A percentile compares a stretch with the other conserved stretches of the same genome.
These are phyloP conservation scores for Nudaria mundana DNA, from an alignment of 2,888 invertebrate genomes.

Conservation along the genomic window DNA sequence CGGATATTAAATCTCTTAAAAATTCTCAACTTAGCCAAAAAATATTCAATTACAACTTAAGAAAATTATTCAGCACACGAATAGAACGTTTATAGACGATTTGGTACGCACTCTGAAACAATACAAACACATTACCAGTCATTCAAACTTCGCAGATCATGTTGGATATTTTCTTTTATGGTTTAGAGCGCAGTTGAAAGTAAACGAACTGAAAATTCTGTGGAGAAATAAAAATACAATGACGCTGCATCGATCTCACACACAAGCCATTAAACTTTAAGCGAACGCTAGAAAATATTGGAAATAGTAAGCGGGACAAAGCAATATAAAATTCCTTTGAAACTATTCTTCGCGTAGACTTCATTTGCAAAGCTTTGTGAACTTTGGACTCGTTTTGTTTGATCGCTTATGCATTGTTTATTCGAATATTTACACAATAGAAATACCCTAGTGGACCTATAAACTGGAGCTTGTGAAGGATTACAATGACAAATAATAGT, in stretches of 20 bases:
- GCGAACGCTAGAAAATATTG: slow-evolving; percentile 59
- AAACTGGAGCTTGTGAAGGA: too few species aligned
- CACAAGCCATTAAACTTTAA: slow-evolving; percentile 68
- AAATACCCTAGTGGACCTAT: too few species aligned
- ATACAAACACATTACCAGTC: slow-evolving; percentile 29
- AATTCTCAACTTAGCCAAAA: too few species aligned
- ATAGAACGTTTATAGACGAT: slow-evolving; percentile 32
- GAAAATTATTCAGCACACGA: slow-evolving; percentile 24
- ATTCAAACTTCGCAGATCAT: slow-evolving; percentile 32
- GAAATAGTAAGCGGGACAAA: slow-evolving; percentile 57
- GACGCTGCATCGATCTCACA: slow-evolving; percentile 55
- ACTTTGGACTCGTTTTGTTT: slow-evolving; percentile 38
- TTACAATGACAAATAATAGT: too few species aligned
- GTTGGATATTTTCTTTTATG: slow-evolving; percentile 38
- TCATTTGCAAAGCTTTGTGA: slow-evolving; percentile 49
- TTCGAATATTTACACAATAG: slow-evolving; percentile 33
- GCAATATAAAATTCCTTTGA: slow-evolving; percentile 64
- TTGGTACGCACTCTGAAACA: slow-evolving; percentile 33
- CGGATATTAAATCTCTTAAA: too few species aligned
- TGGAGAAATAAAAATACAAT: slow-evolving; percentile 68
- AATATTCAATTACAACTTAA: too few species aligned
- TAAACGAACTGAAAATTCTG: slow-evolving; percentile 61
- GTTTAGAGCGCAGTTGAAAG: slow-evolving; percentile 33
- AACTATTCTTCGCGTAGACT: slow-evolving; percentile 50
- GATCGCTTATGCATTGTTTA: slow-evolving; percentile 35